Evolutionary conservation across 2,113 vertebrate genomes (phyloP).

Genomic region (Gymnocephalus cernua): DNA sequence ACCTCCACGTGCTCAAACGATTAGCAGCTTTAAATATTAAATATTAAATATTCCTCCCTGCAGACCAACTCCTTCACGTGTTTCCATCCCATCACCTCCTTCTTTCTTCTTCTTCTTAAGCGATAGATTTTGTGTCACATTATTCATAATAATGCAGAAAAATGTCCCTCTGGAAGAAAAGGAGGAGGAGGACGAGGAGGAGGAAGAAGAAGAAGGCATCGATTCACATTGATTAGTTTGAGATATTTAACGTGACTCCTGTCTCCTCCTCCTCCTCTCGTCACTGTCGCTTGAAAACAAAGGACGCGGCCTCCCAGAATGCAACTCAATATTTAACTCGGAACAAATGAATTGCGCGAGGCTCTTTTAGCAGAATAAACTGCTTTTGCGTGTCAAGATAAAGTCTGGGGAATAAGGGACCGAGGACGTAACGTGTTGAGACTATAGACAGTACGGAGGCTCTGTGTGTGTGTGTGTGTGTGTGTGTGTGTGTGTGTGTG

Average conservation of each 20-base stretch:
- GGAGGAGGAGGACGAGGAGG: background rate
- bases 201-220: constrained; percentile 1
- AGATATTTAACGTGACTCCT: constrained; percentile 31
- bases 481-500: constrained; percentile 35
- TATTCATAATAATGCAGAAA: constrained; percentile 48
- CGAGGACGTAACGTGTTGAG: constrained; percentile 65
- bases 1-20: background rate
- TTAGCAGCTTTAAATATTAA: background rate
- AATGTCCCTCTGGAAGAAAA: no score
- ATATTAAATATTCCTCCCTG: constrained; percentile 9
- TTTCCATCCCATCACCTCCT: constrained; percentile 30
- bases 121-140: constrained; percentile 51
- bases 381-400: constrained; percentile 65
- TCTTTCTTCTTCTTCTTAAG: background rate
- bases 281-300: background rate
- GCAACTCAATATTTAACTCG: constrained; percentile 69
- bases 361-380: constrained; percentile 77
- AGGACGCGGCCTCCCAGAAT: background rate
- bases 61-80: constrained; percentile 1
- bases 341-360: constrained; percentile 71
- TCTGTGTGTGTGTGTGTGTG: constrained; percentile 25
- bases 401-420: constrained; percentile 73
- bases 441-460: constrained; percentile 61
- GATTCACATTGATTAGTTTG: constrained; percentile 47
- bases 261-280: background rate